These are phyloP conservation scores for Gracilinanus agilis DNA, from an alignment of 2,113 vertebrate species.

Conservation along the genomic window DNA sequence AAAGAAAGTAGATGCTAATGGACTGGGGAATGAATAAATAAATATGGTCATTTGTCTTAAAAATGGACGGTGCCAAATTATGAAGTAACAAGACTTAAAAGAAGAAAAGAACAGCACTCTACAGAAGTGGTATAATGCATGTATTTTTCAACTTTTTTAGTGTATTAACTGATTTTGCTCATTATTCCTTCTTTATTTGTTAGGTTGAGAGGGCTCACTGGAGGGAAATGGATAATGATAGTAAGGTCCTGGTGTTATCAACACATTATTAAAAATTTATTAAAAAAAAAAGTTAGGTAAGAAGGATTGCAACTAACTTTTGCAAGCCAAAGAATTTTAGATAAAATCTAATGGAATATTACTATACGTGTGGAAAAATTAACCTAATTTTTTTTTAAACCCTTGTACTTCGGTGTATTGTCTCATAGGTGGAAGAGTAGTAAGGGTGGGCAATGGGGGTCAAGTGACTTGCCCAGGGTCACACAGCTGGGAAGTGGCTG, in stretches of 20 bases:
- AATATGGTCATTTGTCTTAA: neutral
- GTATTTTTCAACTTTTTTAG: neutral
- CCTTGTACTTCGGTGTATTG: no score
- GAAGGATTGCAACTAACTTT: neutral
- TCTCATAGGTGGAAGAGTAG: no score
- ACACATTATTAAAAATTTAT: neutral
- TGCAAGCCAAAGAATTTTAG: neutral
- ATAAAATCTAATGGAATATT: neutral
- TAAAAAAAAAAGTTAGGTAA: neutral
- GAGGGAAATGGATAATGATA: neutral
- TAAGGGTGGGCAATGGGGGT: no score
- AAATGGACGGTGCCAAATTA: neutral
- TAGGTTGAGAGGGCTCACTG: neutral
- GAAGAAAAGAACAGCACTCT: neutral
- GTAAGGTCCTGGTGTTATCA: neutral
- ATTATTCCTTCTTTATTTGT: neutral
- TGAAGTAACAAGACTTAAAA: neutral
- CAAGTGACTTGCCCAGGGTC: no score
- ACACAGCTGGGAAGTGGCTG: no score
- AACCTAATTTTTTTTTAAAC: neutral
- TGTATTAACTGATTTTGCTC: neutral
- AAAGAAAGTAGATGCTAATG: neutral
- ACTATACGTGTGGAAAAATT: neutral
- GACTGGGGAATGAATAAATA: neutral
- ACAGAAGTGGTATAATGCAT: neutral